phyloP scores from a whole-genome alignment of 2,113 vertebrate genomes.

The Oreochromis spilurus region DNA sequence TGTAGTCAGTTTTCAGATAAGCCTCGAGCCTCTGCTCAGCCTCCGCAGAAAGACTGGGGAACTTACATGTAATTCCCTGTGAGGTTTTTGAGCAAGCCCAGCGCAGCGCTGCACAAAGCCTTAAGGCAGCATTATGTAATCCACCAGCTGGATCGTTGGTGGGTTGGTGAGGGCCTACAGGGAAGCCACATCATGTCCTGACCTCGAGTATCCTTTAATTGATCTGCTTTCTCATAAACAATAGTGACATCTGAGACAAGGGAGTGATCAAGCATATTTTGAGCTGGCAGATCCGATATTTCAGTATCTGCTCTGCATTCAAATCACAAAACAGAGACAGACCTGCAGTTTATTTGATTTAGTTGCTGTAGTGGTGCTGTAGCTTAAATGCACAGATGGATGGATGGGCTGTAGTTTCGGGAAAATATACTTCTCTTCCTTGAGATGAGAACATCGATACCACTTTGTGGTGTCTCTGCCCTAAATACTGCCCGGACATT shows the following conservation, averaged over 20 bases:
- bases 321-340: not conserved
- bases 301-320: not conserved
- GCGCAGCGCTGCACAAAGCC: slow-evolving; percentile 27
- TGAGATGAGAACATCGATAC: not conserved
- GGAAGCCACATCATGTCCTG: slow-evolving; percentile 1
- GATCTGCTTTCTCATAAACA: not conserved
- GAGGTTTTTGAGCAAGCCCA: slow-evolving; percentile 38
- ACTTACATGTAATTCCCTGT: slow-evolving; percentile 20
- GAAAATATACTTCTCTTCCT: not conserved
- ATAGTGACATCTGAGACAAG: not conserved
- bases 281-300: not conserved
- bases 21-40: slow-evolving; percentile 23
- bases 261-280: not conserved
- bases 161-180: slow-evolving; percentile 22
- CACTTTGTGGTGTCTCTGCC: not conserved
- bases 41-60: slow-evolving; percentile 22
- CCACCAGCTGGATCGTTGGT: slow-evolving; percentile 47
- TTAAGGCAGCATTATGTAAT: slow-evolving; percentile 54
- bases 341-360: not conserved
- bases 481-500: not conserved
- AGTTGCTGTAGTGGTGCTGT: not conserved
- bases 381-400: not conserved
- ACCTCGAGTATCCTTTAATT: slow-evolving; percentile 10
- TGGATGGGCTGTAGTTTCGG: not conserved
- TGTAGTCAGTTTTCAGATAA: slow-evolving; percentile 27